Percentiles rank a stretch among this genome's conserved stretches.
phyloP scores from a whole-genome alignment of 35 echinoderm and acorn worm genomes.

The Apostichopus parvimensis region DNA sequence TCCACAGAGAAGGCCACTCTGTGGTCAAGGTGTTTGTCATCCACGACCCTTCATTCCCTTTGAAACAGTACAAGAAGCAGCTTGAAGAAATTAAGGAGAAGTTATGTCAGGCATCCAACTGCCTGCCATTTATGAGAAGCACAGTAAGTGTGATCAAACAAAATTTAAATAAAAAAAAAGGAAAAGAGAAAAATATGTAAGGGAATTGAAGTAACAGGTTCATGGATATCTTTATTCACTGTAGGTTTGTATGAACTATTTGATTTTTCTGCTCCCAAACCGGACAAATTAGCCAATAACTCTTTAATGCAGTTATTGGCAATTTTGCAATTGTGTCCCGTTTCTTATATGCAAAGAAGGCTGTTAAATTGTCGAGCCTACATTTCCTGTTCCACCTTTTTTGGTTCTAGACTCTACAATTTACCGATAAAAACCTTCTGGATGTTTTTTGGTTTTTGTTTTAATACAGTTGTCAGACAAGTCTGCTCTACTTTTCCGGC shows the following conservation, averaged over 20 bases:
- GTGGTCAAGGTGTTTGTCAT: slow-evolving; percentile 99
- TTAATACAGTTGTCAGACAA: slow-evolving; percentile 86
- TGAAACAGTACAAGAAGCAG: slow-evolving; percentile 74
- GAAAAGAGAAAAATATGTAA: too few species aligned
- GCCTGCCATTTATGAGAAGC: slow-evolving; percentile 85
- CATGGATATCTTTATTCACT: too few species aligned
- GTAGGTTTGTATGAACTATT: too few species aligned
- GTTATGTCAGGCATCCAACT: slow-evolving; percentile 81
- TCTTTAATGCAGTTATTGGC: too few species aligned
- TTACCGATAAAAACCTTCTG: too few species aligned
- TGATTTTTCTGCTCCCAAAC: too few species aligned
- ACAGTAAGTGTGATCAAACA: slow-evolving; percentile 68
- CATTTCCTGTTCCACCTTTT: neutral
- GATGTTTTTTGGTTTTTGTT: slow-evolving; percentile 4
- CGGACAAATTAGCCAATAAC: too few species aligned
- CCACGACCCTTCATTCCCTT: slow-evolving; percentile 92
- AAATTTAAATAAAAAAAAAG: too few species aligned
- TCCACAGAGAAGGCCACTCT: slow-evolving; percentile 81
- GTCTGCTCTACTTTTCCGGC: slow-evolving; percentile 89
- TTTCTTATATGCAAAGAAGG: too few species aligned
- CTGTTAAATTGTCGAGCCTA: neutral
- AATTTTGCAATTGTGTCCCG: too few species aligned
- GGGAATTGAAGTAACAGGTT: too few species aligned
- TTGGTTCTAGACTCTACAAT: neutral
- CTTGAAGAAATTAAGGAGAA: slow-evolving; percentile 80